A percentile compares a stretch with the other conserved stretches of the same genome.
Evolutionary conservation across 2,113 vertebrate genomes (phyloP).

Genomic region (Hyperoodon ampullatus): DNA sequence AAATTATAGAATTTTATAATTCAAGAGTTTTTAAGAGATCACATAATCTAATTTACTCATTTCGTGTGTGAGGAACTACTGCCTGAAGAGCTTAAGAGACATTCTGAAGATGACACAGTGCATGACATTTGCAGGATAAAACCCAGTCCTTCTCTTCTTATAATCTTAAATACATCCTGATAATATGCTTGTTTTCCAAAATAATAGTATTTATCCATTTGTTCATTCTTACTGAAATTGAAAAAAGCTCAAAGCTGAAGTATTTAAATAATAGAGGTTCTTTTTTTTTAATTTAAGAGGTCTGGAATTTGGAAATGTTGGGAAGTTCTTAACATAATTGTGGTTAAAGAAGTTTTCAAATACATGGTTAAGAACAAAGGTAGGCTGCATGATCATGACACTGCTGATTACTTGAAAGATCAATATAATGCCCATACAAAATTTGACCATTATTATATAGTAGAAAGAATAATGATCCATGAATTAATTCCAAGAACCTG

Average conservation of each 20-base stretch:
- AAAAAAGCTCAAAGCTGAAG: background rate
- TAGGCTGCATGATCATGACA: background rate
- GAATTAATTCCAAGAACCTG: background rate
- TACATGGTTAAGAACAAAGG: background rate
- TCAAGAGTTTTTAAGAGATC: background rate
- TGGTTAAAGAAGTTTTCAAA: background rate
- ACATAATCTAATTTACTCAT: background rate
- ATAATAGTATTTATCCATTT: background rate
- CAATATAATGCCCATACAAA: background rate
- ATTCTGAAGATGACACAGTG: background rate
- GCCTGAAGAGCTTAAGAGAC: background rate
- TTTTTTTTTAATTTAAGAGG: background rate
- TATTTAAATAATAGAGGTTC: background rate
- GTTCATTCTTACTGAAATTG: background rate
- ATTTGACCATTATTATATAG: background rate
- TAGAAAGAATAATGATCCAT: background rate
- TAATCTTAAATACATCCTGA: background rate
- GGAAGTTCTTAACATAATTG: background rate
- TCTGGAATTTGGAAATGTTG: background rate
- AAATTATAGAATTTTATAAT: background rate
- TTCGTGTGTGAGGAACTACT: background rate
- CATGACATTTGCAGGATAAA: background rate
- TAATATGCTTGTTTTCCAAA: background rate
- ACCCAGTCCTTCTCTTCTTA: background rate
- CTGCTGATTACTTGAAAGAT: background rate